Base-by-base conservation (phyloP, 2,888 invertebrate genomes). In the Campoplex nolae region DNA sequence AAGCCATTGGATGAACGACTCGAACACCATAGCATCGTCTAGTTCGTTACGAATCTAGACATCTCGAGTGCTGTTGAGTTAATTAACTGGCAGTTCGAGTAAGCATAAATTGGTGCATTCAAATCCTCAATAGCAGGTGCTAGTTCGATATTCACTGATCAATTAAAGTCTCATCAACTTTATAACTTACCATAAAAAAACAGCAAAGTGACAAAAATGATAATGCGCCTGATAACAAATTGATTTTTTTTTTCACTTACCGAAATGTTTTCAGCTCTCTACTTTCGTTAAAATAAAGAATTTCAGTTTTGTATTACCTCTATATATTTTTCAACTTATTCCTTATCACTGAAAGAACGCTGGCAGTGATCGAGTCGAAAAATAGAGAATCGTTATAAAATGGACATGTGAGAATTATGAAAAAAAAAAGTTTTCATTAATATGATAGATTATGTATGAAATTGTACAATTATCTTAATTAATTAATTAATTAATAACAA, bases 1-100 rank as follows among this genome's bases (percentile, higher is more conserved):
- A 6, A 62, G 32, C 7, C 62, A 28, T 62, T 6, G 62, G 62
- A 62, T 32, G 32, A 62, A 62, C 62, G 32, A 62, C 62, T 32
- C 62, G 62, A 62, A 16, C 62, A 62, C 13, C 62, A 32, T 62
- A 62, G 32, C 32, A 62, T 32, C 32, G 62, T 62, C 62, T 32
- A 62, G 62, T 32, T 62, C 62, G 32, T 58, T 58, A 62, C 62
- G 62, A 62, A 62, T 62, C 62, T 32, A 62, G 62, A 62, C 62
- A 62, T 62, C 62, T 62, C 16, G 32, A 62, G 62, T 62, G 13
- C 62, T 62, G 32, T 62, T 13, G 45, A 42, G 42, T 71, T 42
- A 45, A 71, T 28, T 71, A 45, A 48, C 45, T 48, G 32, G 48
- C 45, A 28, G 28, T 11, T 71, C 48, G 42, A 71, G 48, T 48